Evolutionary conservation across 2,113 vertebrate species (phyloP), one percentile per base, ranked within the genome.

Genomic region (Dicrurus megarhynchus): DNA sequence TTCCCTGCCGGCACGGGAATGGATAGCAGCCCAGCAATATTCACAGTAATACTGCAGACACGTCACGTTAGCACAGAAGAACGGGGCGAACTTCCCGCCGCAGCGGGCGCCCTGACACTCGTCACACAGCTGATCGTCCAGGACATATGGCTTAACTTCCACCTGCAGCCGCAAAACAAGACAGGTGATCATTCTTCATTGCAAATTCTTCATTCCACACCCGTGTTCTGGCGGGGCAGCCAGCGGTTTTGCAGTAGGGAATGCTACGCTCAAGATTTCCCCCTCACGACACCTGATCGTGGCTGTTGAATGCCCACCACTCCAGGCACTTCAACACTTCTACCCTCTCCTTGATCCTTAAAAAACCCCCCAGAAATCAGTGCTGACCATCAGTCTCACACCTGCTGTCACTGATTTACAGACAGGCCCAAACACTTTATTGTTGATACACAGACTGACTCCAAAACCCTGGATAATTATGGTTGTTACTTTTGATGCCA

Each of bases 31-130:
- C 99, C 99, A 99, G 98, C 99, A 99, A 98, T 99, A 99, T 99
- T 99, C 99, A 97, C 99, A 99, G 99, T 99, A 99, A 98, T 99
- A 99, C 99, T 99, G 99, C 98, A 99, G 99, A 98, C 99, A 99
- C 98, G 99, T 99, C 98, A 99, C 99, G 49, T 99, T 99, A 98
- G 99, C 99, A 98, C 99, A 99, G 99, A 99, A 99, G 98, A 99
- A 99, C 57, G 99, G 99, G 89, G 99, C 99, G 80, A 99, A 99
- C 97, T 99, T 99, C 49, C 99, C 99, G 96, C 99, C 99, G 20
- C 99, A 99, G 95, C 99, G 99, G 84, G 99, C 99, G 97, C 99
- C 99, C 98, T 99, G 99, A 98, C 99, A 99, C 98, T 99, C 99
- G 89, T 99, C 99, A 93, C 99, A 99, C 98, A 99, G 99, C 98